phyloP scores from a whole-genome alignment of 2,888 invertebrate genomes.

The Maniola hyperantus region DNA sequence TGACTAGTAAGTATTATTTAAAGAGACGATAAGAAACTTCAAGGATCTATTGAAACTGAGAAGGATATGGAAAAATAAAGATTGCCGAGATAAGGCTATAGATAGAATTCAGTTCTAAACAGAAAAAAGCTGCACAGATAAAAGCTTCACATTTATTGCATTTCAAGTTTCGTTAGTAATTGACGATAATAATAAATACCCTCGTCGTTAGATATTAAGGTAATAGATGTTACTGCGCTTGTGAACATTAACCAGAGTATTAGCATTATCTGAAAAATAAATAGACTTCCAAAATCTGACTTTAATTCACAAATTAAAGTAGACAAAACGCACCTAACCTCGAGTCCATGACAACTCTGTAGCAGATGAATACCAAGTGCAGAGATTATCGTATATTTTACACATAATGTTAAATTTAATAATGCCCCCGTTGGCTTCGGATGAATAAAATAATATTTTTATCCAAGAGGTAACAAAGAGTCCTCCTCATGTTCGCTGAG shows the following conservation, averaged over 20 bases:
- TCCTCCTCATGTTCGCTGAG: constrained; percentile 13
- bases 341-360: constrained; percentile 54
- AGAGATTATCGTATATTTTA: constrained; percentile 56
- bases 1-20: no score
- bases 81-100: no score
- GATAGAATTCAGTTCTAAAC: no score
- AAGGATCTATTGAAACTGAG: no score
- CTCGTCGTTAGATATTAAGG: constrained; percentile 51
- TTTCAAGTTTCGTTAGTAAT: not conserved
- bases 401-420: constrained; percentile 50
- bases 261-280: constrained; percentile 49
- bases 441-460: constrained; percentile 45
- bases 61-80: no score
- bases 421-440: constrained; percentile 24
- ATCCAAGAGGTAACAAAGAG: constrained; percentile 43
- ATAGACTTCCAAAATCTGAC: no score
- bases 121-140: no score
- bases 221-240: constrained; percentile 55
- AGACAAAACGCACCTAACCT: constrained; percentile 42
- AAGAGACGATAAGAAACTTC: no score
- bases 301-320: no score
- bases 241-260: constrained; percentile 63
- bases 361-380: constrained; percentile 54
- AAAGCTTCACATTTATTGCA: not conserved
- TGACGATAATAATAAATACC: constrained; percentile 39